Evolutionary conservation across 2,113 vertebrate genomes (phyloP).

Genomic region (Hypanus sabinus): DNA sequence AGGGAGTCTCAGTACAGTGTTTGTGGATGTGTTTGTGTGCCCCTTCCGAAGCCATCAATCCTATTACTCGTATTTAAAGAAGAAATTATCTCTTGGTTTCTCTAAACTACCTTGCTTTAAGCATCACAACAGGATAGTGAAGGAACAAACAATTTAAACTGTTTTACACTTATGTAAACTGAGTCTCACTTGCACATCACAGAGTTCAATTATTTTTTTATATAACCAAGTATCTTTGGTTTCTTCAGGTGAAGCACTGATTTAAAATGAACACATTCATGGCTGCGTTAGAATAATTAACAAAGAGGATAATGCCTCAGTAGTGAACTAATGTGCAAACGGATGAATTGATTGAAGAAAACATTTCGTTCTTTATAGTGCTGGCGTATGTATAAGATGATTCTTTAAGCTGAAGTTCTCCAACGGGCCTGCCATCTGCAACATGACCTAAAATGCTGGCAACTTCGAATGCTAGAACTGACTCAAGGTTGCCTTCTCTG

Average conservation of each 20-base stretch:
- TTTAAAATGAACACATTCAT: conserved; percentile 25
- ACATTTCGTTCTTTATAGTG: background rate
- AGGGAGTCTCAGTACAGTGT: background rate
- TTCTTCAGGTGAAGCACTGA: background rate
- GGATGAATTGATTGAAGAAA: background rate
- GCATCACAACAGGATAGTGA: background rate
- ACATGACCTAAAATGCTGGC: background rate
- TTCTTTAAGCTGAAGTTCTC: background rate
- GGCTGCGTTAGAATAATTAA: background rate
- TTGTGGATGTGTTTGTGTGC: too few species aligned
- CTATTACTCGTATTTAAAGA: background rate
- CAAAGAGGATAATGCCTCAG: background rate
- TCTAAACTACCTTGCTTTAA: background rate
- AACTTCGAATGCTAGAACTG: background rate
- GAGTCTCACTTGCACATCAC: background rate
- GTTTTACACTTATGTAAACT: background rate
- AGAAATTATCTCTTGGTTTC: background rate
- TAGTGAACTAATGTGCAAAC: background rate
- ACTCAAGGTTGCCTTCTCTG: background rate
- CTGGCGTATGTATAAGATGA: background rate
- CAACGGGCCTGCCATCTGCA: background rate
- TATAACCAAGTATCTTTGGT: background rate
- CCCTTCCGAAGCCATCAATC: background rate
- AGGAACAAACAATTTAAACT: background rate
- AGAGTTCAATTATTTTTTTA: background rate